Percentiles rank a stretch among this genome's conserved stretches.
phyloP scores from a whole-genome alignment of 2,888 invertebrate genomes.

The Lordiphosa fenestrarum region DNA sequence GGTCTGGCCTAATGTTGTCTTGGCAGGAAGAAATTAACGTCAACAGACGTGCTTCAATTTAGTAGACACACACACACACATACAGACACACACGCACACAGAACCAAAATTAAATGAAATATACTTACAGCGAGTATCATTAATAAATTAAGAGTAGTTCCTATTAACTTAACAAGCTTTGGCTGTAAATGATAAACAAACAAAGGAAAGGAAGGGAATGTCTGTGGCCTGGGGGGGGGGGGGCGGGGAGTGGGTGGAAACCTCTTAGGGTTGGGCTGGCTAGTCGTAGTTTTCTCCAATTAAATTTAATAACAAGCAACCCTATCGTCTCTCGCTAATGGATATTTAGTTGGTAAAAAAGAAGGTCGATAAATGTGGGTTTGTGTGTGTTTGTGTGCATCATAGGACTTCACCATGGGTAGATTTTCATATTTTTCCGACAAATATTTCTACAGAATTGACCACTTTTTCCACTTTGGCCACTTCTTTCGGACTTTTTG shows the following conservation, averaged over 20 bases:
- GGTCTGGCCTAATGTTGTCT: background rate
- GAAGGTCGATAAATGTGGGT: slow-evolving; percentile 43
- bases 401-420: no score
- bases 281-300: slow-evolving; percentile 40
- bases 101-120: slow-evolving; percentile 3
- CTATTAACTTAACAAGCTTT: slow-evolving; percentile 74
- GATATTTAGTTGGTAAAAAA: slow-evolving; percentile 45
- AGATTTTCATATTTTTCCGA: no score
- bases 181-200: slow-evolving; percentile 57
- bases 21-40: slow-evolving; percentile 52
- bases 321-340: slow-evolving; percentile 46
- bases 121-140: slow-evolving; percentile 35
- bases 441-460: no score
- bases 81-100: slow-evolving; percentile 11
- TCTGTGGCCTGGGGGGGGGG: background rate
- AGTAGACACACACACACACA: slow-evolving; percentile 30
- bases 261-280: slow-evolving; percentile 8
- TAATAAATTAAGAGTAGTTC: slow-evolving; percentile 62
- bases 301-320: slow-evolving; percentile 72
- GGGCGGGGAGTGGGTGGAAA: slow-evolving; percentile 5
- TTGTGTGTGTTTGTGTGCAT: no score
- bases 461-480: no score
- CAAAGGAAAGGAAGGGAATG: slow-evolving; percentile 9
- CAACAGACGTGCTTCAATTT: slow-evolving; percentile 59
- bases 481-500: no score